Percentiles rank a stretch among this genome's conserved stretches.
These are phyloP conservation scores for Rhagium mordax DNA, from an alignment of 2,888 invertebrate species.

Conservation along the genomic window DNA sequence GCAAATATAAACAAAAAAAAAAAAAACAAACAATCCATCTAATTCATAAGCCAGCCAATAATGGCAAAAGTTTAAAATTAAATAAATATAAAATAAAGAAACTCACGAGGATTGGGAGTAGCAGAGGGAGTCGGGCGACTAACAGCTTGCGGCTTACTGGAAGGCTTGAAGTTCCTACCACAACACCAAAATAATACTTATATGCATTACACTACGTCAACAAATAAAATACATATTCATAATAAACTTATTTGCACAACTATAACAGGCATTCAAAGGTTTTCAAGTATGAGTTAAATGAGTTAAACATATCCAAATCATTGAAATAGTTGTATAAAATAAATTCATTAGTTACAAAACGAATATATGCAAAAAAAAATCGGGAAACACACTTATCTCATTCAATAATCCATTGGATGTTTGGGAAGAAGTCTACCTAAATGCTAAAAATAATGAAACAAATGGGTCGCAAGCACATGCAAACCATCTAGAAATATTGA, in stretches of 20 bases:
- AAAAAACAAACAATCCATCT: constrained; percentile 53
- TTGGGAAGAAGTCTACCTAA: constrained; percentile 24
- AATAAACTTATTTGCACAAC: constrained; percentile 2
- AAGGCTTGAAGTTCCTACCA: constrained; percentile 77
- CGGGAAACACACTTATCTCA: neutral
- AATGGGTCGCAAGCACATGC: constrained; percentile 52
- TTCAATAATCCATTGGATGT: neutral
- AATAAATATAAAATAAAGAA: constrained; percentile 62
- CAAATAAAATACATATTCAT: constrained; percentile 1
- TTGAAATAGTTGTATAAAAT: neutral
- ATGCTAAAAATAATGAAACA: constrained; percentile 30
- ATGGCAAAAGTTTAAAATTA: constrained; percentile 29
- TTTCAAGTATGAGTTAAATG: too few relatives aligned
- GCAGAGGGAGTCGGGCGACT: constrained; percentile 69
- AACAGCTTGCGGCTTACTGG: constrained; percentile 70
- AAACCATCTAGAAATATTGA: constrained; percentile 45
- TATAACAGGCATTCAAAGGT: too few relatives aligned
- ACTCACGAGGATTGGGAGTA: constrained; percentile 70
- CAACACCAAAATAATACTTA: constrained; percentile 56
- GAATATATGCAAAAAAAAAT: constrained; percentile 1
- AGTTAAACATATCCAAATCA: too few relatives aligned
- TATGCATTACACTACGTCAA: constrained; percentile 45
- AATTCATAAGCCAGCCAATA: neutral
- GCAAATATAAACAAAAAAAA: constrained; percentile 27
- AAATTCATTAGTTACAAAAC: neutral